phyloP scores from a whole-genome alignment of 2,113 vertebrate genomes.

The Coptodon rendalli region DNA sequence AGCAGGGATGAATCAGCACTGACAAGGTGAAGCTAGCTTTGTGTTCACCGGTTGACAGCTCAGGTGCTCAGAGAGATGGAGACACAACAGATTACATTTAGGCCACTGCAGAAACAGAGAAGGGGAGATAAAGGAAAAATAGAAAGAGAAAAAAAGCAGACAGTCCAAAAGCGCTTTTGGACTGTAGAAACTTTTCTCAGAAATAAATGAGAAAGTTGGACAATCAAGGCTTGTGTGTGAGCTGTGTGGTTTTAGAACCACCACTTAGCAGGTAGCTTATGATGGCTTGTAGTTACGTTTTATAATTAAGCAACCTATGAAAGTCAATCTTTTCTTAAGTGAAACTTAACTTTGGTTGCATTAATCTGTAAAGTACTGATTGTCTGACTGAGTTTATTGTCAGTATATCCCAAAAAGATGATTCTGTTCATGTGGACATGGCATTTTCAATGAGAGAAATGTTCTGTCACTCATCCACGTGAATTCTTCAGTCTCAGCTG shows the following conservation, averaged over 20 bases:
- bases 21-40: constrained; percentile 56
- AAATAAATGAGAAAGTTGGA: constrained; percentile 7
- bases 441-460: not conserved
- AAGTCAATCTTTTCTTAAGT: not conserved
- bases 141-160: not conserved
- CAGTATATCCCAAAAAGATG: not conserved
- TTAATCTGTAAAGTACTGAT: not conserved
- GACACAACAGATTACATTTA: constrained; percentile 63
- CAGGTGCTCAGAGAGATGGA: constrained; percentile 65
- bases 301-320: not conserved
- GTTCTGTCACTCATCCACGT: not conserved
- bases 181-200: not conserved
- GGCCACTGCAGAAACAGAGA: constrained; percentile 22
- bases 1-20: constrained; percentile 58
- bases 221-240: not conserved
- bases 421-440: not conserved
- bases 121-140: not conserved
- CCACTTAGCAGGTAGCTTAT: not conserved
- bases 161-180: constrained; percentile 11
- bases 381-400: not conserved
- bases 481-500: not conserved
- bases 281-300: not conserved
- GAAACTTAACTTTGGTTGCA: not conserved
- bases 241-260: not conserved
- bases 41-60: constrained; percentile 59